Evolutionary conservation across 2,113 vertebrate genomes (phyloP).

Genomic region (Cyprinodon variegatus): DNA sequence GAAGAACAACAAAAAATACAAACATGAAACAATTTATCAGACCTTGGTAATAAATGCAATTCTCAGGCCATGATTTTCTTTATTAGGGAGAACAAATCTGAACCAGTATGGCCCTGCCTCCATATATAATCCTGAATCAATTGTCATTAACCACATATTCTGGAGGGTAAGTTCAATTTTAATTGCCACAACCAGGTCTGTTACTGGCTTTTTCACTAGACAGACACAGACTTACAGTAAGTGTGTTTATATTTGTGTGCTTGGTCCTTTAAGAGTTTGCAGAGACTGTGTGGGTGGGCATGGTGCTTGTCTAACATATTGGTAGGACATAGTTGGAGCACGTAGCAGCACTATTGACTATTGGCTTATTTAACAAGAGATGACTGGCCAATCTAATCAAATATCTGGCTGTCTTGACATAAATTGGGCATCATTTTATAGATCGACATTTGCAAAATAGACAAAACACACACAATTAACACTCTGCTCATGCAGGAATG

Average conservation of each 20-base stretch:
- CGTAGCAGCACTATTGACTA: slow-evolving; percentile 17
- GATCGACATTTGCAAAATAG: slow-evolving; percentile 51
- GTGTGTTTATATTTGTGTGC: slow-evolving; percentile 9
- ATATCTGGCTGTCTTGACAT: slow-evolving; percentile 59
- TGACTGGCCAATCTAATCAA: slow-evolving; percentile 57
- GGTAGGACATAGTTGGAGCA: slow-evolving; percentile 60
- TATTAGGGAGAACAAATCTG: too few relatives aligned
- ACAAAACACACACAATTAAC: slow-evolving; percentile 27
- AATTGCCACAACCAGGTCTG: too few relatives aligned
- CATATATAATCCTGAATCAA: too few relatives aligned
- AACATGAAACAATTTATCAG: too few relatives aligned
- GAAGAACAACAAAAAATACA: too few relatives aligned
- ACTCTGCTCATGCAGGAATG: slow-evolving; percentile 24
- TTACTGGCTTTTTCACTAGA: background rate
- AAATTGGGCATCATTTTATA: slow-evolving; percentile 69
- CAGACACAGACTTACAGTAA: background rate
- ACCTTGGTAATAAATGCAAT: too few relatives aligned
- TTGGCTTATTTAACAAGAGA: slow-evolving; percentile 50
- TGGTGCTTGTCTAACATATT: slow-evolving; percentile 26
- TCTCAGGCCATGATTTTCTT: too few relatives aligned
- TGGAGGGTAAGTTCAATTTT: too few relatives aligned
- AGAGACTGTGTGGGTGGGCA: slow-evolving; percentile 1
- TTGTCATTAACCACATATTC: too few relatives aligned
- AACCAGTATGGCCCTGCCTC: too few relatives aligned
- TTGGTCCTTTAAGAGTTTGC: slow-evolving; percentile 6